Base-by-base conservation (phyloP, 2,113 vertebrate genomes). In the Chionodraco myersi region DNA sequence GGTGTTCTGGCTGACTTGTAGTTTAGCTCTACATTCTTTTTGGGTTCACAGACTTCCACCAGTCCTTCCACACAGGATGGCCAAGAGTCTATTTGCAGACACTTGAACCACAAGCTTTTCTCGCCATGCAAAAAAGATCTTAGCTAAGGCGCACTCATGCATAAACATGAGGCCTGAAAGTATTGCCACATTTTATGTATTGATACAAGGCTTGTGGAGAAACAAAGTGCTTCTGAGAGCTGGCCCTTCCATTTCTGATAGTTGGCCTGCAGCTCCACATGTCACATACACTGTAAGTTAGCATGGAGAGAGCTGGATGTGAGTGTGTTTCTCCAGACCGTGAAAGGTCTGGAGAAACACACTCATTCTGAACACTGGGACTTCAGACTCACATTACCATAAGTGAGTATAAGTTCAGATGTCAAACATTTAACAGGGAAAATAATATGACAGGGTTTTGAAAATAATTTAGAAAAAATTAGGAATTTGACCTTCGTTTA, bases 141-240 rank as follows among this genome's bases (percentile, higher is more conserved):
- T 65, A 89, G 80, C 83, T 64, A 73, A 86, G 77, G 80, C 59
- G n/a, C 84, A 80, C 81, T 79, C 91, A 92, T 93, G 92, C 90
- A 92, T 93, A 92, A 91, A 91, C 84, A 90, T 89, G 84, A 90
- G 70, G 62, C 64, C 49, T 77, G 81, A 89, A 83, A 86, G 78
- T 82, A 75, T 75, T 80, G 67, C 77, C 82, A 87, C 82, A 88
- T 88, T 92, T 86, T 85, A 85, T 83, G 72, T 82, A 87, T 83
- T 90, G 87, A 87, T 90, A 82, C 68, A 86, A 75, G 70, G 61
- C 70, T 26, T 74, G 83, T 34, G 66, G 57, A 82, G 79, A 86
- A 91, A 93, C 80, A 86, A 84, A 79, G 84, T 82, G 60, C 82
- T 79, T 81, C 80, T 85, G 64, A 88, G 86, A 77, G 78, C 80